Evolutionary conservation across 2,888 invertebrate species (phyloP).

Genomic region (Laothoe populi): DNA sequence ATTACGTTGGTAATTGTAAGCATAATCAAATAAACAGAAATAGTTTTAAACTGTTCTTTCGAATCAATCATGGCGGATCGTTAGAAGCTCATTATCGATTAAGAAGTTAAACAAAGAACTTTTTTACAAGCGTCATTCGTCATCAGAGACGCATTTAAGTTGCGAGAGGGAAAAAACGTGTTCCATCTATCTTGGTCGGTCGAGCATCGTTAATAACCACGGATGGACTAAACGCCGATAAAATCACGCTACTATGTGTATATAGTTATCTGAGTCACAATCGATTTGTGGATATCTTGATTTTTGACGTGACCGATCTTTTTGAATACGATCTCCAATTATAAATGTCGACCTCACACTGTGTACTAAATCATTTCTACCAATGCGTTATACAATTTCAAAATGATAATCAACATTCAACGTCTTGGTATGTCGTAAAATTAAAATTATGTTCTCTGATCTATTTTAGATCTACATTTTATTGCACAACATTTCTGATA

Average conservation of each 20-base stretch:
- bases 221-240: slow-evolving; percentile 60
- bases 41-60: slow-evolving; percentile 28
- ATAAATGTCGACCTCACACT: slow-evolving; percentile 24
- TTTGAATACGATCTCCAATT: slow-evolving; percentile 30
- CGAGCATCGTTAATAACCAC: slow-evolving; percentile 59
- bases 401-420: neutral
- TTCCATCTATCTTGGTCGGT: slow-evolving; percentile 57
- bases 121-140: slow-evolving; percentile 52
- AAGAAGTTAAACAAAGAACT: slow-evolving; percentile 50
- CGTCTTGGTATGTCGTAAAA: slow-evolving; percentile 4
- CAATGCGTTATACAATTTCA: slow-evolving; percentile 7
- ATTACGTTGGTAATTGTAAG: neutral
- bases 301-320: slow-evolving; percentile 39
- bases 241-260: slow-evolving; percentile 57
- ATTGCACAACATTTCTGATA: neutral
- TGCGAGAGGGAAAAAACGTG: slow-evolving; percentile 46
- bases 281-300: slow-evolving; percentile 60
- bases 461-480: neutral
- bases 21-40: neutral
- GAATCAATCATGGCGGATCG: slow-evolving; percentile 51
- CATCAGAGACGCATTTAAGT: slow-evolving; percentile 46
- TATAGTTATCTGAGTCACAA: slow-evolving; percentile 57
- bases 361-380: slow-evolving; percentile 21
- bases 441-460: slow-evolving; percentile 8
- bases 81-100: slow-evolving; percentile 57